Evolutionary conservation across 2,797 vertebrate species (phyloP).

Genomic region (Phrynocephalus forsythii): DNA sequence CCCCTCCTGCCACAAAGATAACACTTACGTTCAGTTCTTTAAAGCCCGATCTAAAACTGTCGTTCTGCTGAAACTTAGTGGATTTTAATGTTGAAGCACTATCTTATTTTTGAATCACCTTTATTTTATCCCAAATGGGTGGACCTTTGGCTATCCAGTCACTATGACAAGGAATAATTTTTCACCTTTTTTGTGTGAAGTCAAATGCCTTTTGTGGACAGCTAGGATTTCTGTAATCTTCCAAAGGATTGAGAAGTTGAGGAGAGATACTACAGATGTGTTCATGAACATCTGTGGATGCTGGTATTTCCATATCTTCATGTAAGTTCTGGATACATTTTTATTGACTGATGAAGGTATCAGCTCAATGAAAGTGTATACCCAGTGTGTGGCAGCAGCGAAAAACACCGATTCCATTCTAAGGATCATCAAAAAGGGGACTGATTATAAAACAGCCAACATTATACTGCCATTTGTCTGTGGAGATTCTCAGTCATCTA

Average conservation of each 20-base stretch:
- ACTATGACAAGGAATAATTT: not conserved
- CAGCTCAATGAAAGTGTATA: too few relatives aligned
- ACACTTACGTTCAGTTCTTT: not conserved
- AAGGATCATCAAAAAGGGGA: too few relatives aligned
- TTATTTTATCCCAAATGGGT: not conserved
- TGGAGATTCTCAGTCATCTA: too few relatives aligned
- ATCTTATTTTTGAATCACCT: not conserved
- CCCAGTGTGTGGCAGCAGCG: too few relatives aligned
- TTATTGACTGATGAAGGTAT: conserved; percentile 7
- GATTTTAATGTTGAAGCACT: not conserved
- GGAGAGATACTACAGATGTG: not conserved
- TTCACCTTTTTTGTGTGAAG: conserved; percentile 30
- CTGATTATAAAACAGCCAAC: too few relatives aligned
- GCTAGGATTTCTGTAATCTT: conserved; percentile 28
- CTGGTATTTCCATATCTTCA: not conserved
- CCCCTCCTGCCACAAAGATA: not conserved
- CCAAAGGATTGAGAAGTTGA: not conserved
- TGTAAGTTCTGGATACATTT: conserved; percentile 19
- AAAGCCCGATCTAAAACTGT: not conserved
- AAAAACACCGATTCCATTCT: too few relatives aligned
- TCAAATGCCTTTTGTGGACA: conserved; percentile 7
- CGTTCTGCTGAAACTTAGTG: not conserved
- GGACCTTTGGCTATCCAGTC: not conserved
- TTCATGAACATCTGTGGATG: conserved; percentile 21
- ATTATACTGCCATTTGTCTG: too few relatives aligned